Evolutionary conservation across 1,140 invertebrate species (phyloP).

Genomic region (Euwallacea fornicatus): DNA sequence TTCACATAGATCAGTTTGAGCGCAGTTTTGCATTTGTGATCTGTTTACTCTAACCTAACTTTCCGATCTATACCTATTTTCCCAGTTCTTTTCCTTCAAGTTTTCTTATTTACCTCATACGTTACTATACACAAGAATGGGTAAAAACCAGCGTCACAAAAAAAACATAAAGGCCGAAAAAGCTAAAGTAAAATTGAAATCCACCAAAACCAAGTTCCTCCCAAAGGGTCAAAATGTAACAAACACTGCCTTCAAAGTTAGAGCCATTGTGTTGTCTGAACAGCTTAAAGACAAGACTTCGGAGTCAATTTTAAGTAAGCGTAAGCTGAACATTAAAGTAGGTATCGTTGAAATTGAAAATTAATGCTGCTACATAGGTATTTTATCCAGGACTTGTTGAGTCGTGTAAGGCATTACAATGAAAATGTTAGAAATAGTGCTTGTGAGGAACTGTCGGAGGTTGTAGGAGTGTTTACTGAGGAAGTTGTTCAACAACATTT

Average conservation of each 20-base stretch:
- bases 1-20: too few relatives aligned
- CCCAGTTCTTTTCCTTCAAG: too few relatives aligned
- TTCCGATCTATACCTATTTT: too few relatives aligned
- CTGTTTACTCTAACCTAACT: too few relatives aligned
- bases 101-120: too few relatives aligned
- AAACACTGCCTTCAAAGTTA: constrained; percentile 83
- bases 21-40: too few relatives aligned
- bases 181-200: constrained; percentile 76
- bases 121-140: constrained; percentile 49
- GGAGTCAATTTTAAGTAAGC: constrained; percentile 65
- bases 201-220: constrained; percentile 62
- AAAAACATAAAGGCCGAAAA: constrained; percentile 76
- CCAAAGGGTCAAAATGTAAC: constrained; percentile 84
- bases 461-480: constrained; percentile 61
- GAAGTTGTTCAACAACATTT: constrained; percentile 63
- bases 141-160: constrained; percentile 60
- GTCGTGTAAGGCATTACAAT: constrained; percentile 78
- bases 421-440: constrained; percentile 68
- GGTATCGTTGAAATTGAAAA: constrained; percentile 16
- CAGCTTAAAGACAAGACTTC: constrained; percentile 69
- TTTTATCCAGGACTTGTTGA: constrained; percentile 66
- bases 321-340: constrained; percentile 74
- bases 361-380: background rate
- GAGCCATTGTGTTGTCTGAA: constrained; percentile 78
- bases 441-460: constrained; percentile 70